These are phyloP conservation scores for Trididemnum miniatum DNA, from an alignment of 23 tunicate genomes.

Conservation along the genomic window DNA sequence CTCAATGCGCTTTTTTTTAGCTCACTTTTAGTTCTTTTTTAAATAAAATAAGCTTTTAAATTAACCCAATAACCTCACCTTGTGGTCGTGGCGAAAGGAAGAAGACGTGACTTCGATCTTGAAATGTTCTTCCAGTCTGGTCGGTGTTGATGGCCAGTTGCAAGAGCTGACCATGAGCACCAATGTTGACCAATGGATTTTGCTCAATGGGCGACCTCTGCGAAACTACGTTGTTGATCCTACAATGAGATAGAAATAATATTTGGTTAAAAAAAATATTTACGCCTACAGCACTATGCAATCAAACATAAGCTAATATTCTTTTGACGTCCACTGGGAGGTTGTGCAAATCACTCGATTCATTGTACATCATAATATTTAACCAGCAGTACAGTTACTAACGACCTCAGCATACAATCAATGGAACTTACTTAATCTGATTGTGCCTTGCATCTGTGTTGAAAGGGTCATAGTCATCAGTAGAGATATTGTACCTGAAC, in stretches of 20 bases:
- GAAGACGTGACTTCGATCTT: constrained; percentile 88
- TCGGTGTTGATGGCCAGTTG: constrained; percentile 98
- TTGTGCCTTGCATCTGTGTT: constrained; percentile 53
- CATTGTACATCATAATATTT: too few relatives aligned
- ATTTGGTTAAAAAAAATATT: too few relatives aligned
- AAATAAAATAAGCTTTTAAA: too few relatives aligned
- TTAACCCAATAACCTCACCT: constrained; percentile 31
- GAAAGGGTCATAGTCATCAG: constrained; percentile 89
- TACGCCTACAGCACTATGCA: too few relatives aligned
- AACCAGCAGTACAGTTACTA: too few relatives aligned
- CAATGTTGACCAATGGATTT: constrained; percentile 84
- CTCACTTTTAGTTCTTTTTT: too few relatives aligned
- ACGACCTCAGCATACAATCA: too few relatives aligned
- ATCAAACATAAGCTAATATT: too few relatives aligned
- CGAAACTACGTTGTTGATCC: constrained; percentile 46
- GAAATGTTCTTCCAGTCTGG: constrained; percentile 82
- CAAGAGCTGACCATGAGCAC: constrained; percentile 60
- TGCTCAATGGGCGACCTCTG: constrained; percentile 70
- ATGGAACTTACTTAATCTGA: constrained; percentile 55
- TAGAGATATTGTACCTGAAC: constrained; percentile 86
- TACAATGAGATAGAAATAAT: background rate
- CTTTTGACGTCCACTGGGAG: too few relatives aligned
- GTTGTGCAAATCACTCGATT: too few relatives aligned
- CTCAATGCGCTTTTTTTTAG: too few relatives aligned
- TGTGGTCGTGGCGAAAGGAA: constrained; percentile 54